Evolutionary conservation across 2,888 invertebrate genomes (phyloP), one percentile per base, ranked within the genome.

Genomic region (Pantelozetes paolii): DNA sequence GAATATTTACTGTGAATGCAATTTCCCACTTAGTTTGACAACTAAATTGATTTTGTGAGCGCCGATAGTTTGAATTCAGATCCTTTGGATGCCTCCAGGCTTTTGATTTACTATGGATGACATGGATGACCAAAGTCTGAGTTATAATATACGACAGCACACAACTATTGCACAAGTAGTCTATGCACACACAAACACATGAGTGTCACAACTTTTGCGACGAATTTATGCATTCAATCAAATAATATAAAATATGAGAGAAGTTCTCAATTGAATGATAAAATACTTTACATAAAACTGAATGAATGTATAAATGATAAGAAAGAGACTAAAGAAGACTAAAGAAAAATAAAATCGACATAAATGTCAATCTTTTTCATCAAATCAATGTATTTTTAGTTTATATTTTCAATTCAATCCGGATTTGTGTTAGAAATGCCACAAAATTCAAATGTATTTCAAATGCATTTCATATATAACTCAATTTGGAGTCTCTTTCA

Each of bases 11-110:
- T 73, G 73, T 75, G 76, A 71, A 72, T 73, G 76, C 75, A 75
- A 76, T 75, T 75, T 76, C 76, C 74, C 76, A 76, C 76, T 76
- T 76, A 76, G 76, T 76, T 76, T 76, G 76, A 76, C 76, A 75
- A 76, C 73, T 76, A 76, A 76, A 76, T 76, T 76, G 76, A 76
- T 76, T 76, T 76, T 45, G 40, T n/a, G 72, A 67, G 36, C 36
- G 18, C 42, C 36, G 67, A 40, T 67, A 36, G 40, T 36, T n/a
- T 36, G 36, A 36, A n/a, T 40, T 67, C 1, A 40, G 23, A 67
- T 67, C 67, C 32, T 67, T 67, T 36, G 18, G n/a, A 67, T 30
- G 32, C 67, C 67, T 67, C 30, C 36, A 42, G 67, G 67, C 67
- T 67, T 67, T 67, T 67, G 32, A 67, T 67, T 67, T 40, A 20